A percentile compares a stretch with the other conserved stretches of the same genome.
phyloP scores from a whole-genome alignment of 2,888 invertebrate species.

The Lasioglossum villosulum region DNA sequence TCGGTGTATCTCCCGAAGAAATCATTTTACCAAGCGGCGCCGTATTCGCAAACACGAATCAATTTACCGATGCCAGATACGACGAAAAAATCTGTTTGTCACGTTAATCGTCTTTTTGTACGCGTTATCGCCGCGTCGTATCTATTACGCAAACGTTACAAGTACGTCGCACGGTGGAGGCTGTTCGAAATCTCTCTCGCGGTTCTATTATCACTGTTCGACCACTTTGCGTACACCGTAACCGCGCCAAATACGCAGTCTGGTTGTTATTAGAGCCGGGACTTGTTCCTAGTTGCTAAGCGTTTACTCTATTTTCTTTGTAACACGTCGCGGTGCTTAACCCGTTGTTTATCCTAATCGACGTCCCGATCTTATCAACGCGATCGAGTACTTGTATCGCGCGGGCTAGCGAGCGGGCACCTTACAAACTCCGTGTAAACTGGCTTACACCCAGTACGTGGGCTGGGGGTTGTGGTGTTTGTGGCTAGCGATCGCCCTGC shows the following conservation, averaged over 20 bases:
- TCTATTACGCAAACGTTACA: background rate
- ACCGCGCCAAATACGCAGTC: background rate
- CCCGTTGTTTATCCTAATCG: background rate
- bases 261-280: background rate
- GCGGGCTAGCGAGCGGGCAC: background rate
- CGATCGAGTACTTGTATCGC: background rate
- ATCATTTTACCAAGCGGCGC: background rate
- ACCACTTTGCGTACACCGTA: background rate
- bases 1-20: background rate
- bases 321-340: background rate
- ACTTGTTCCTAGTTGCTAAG: background rate
- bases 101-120: background rate
- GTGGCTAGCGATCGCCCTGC: conserved; percentile 76
- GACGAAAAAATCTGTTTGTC: background rate
- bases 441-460: conserved; percentile 78
- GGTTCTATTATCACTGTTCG: background rate
- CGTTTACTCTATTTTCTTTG: background rate
- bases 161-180: background rate
- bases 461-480: conserved; percentile 80
- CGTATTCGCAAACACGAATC: background rate
- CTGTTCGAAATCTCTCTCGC: background rate
- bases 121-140: background rate
- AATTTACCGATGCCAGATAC: background rate
- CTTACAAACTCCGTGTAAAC: conserved; percentile 65
- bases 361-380: background rate